Percentiles rank a stretch among this genome's conserved stretches.
phyloP scores from a whole-genome alignment of 1,140 invertebrate species.

The Argopecten irradians region DNA sequence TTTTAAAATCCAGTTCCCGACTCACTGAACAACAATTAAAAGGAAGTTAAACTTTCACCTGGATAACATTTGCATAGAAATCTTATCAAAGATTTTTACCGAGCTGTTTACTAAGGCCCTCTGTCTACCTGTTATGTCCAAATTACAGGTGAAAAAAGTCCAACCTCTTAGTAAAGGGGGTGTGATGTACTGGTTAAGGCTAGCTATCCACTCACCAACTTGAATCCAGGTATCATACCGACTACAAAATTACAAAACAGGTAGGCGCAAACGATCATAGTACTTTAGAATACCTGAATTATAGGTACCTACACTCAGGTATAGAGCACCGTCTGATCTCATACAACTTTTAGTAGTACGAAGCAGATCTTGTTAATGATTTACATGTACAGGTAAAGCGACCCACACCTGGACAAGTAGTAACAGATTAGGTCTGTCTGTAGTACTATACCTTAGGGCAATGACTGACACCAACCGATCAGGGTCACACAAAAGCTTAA shows the following conservation, averaged over 20 bases:
- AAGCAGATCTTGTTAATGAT: neutral
- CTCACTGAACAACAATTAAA: neutral
- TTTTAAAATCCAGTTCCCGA: neutral
- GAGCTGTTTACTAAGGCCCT: neutral
- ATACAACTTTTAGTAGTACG: neutral
- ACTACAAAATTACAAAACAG: too few relatives aligned
- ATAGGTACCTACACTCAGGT: neutral
- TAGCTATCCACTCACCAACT: too few relatives aligned
- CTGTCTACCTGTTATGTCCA: neutral
- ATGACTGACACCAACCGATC: neutral
- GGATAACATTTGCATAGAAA: neutral
- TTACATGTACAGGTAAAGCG: neutral
- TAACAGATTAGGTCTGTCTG: neutral
- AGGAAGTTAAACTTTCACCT: conserved; percentile 16
- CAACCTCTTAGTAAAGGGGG: neutral
- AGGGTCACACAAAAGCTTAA: neutral
- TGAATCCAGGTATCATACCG: too few relatives aligned
- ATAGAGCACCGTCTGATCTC: neutral
- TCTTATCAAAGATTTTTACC: neutral
- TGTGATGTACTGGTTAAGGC: neutral
- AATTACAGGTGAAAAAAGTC: conserved; percentile 6
- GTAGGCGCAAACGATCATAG: too few relatives aligned
- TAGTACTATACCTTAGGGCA: neutral
- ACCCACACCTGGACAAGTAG: neutral
- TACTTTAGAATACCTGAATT: neutral